Base-by-base conservation (phyloP, 2,797 vertebrate species). In the Spinus olivaceus region DNA sequence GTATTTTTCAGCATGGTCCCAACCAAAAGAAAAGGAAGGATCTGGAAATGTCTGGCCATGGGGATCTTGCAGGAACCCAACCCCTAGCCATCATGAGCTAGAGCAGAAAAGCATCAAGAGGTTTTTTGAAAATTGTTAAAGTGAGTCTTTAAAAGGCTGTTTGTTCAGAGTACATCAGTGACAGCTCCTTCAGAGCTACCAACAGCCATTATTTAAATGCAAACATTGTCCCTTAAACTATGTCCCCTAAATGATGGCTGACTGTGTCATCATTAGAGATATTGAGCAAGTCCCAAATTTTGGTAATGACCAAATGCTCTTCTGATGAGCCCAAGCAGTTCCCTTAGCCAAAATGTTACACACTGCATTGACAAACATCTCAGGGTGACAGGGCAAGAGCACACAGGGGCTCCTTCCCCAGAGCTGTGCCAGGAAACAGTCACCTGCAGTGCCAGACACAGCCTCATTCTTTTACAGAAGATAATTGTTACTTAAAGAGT, bases 11-110 rank as follows among this genome's bases (percentile, higher is more conserved):
- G 13, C 6, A 11, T 9, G 14, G 32, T 50, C 27, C n/a, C 37
- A 59, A 63, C 4, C 18, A 66, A 76, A 81, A 92, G 32, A 59
- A 91, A 89, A 90, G 8, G 35, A 92, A 93, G 22, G 50, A 42
- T 86, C 21, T 57, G 17, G 54, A 92, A 67, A 61, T 12, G 4
- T 50, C 50, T 71, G 50, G 3, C 15, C 30, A 30, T 3, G 0
- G 27, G 39, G 22, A 67, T 13, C 42, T 61, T 77, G 1, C 2
- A 53, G 44, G 15, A 91, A 13, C 6, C 6, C 50, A 84, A 23
- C 14, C 16, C 24, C 7, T 19, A 33, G 14, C 7, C 44, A n/a
- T 41, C 13, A 1, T 30, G 33, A 88, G 27, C 21, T 63, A 60
- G 24, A 84, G 35, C 22, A 88, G 47, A 84, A 74, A 51, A 66